Evolutionary conservation across 1,140 invertebrate species (phyloP), one percentile per base, ranked within the genome.

Genomic region (Coptotermes formosanus): DNA sequence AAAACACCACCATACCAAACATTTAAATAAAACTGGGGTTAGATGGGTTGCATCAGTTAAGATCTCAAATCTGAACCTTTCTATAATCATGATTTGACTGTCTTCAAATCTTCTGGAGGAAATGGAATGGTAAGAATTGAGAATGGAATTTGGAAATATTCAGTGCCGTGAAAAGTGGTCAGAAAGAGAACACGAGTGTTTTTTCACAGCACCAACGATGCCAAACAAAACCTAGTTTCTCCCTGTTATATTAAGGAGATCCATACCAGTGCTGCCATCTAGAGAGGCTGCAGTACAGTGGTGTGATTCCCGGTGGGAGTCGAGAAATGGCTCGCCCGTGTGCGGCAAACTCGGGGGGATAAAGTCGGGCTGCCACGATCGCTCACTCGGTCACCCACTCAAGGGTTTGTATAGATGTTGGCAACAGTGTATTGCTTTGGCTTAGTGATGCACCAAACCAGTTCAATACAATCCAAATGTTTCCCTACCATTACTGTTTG

Each of bases 361-460:
- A 83, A 45, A 30, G 82, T 83, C 82, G 82, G n/a, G 82, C 83
- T 64, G 83, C 83, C 43, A 55, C 83, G 59, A 75, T 75, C 64
- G 64, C 64, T 64, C 48, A 84, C 43, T 84, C 83, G 45, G 48
- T 84, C 48, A 84, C 83, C 48, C 83, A 84, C 83, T 75, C 45
- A 84, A 85, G 64, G 85, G 85, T 85, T 85, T 85, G 85, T 85
- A 85, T 85, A 81, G 85, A 59, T 82, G 32, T 30, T 85, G 81
- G 64, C 48, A 48, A 85, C 85, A 84, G 38, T 84, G 83, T 84
- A 84, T 84, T 52, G 64, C 64, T 64, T 84, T 84, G n/a, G 45
- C 59, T 84, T 84, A 84, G 83, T 84, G 83, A 55, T 64, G 83
- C 59, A 84, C 83, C 83, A 84, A 38, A 38, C 38, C 38, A 38